Base-by-base conservation (phyloP, 2,797 vertebrate genomes). In the Poecilia wingei region DNA sequence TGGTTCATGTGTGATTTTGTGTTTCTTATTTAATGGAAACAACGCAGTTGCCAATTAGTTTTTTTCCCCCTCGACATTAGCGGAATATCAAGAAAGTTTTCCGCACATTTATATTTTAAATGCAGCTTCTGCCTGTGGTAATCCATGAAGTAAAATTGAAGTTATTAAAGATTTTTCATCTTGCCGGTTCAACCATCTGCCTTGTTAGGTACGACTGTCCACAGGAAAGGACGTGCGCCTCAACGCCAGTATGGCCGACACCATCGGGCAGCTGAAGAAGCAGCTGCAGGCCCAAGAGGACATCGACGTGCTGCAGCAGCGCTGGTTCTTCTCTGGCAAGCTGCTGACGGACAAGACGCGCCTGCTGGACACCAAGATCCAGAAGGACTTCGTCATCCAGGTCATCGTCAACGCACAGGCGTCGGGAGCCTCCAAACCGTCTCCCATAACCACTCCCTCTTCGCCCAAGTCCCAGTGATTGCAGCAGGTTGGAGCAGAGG, bases 241-340 rank as follows among this genome's bases (percentile, higher is more conserved):
- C 85, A 98, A 92, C 0, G 97, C 97, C 94, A 98, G 98, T 94
- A 98, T 99, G 97, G 91, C 95, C 0, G 98, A 99, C 96, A 95
- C 97, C 6, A 96, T 99, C 0, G 97, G 97, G 80, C 97, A 97
- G 87, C 96, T 99, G 79, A 99, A 99, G 95, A 97, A 97, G 95
- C 98, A 98, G 93, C 96, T 99, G 75, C 97, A 98, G 78, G 93
- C 92, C 0, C 97, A 98, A 94, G 97, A 99, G 87, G 96, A 96
- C 92, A 96, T 99, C 0, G 97, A 98, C 57, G 91, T 96, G 0
- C 69, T 92, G 61, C 96, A 97, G 94, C 98, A 99, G 90, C 97
- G 98, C 84, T 99, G 98, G 98, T 99, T 99, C 96, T 99, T 99
- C 94, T 99, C 98, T 0, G 98, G 98, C 68, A 99, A 99, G 92